Conservation (phyloP, 2,888 invertebrate genomes). For the Ophraella communa region DNA sequence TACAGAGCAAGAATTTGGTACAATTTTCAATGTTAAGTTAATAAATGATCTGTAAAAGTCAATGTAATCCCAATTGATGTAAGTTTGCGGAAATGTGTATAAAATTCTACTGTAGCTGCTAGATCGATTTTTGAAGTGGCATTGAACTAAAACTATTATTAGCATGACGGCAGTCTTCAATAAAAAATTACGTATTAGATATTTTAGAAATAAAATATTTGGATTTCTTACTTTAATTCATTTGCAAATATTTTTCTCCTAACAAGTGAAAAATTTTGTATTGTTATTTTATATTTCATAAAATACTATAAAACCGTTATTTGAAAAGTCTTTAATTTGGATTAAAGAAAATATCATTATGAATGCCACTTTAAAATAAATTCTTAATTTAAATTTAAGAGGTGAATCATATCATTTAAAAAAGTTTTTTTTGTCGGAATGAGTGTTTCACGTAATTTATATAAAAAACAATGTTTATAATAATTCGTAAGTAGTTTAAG, state of each 20-base stretch:
- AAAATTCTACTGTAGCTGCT: background rate
- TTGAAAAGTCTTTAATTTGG: background rate
- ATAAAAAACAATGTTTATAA: conserved; percentile 46
- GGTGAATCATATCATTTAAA: conserved; percentile 43
- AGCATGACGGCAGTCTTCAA: background rate
- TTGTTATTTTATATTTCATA: too few species aligned
- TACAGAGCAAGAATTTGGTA: conserved; percentile 55
- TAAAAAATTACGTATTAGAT: background rate
- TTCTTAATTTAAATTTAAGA: conserved; percentile 10
- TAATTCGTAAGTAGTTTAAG: conserved; percentile 52
- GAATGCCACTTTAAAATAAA: conserved; percentile 14
- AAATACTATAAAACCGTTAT: background rate
- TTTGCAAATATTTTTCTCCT: too few species aligned
- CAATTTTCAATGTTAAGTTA: conserved; percentile 51
- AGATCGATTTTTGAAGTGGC: background rate
- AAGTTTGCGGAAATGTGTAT: conserved; percentile 15
- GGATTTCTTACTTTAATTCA: too few species aligned
- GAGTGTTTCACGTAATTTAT: conserved; percentile 48
- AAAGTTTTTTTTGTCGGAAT: conserved; percentile 38
- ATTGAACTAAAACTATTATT: background rate
- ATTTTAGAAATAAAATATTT: too few species aligned
- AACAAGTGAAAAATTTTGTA: too few species aligned
- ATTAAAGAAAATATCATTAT: too few species aligned
- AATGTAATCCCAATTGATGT: conserved; percentile 36
- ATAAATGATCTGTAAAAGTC: conserved; percentile 34